Base-by-base conservation (phyloP, 1,140 invertebrate genomes). In the Pseudomyrmex dendroicus region DNA sequence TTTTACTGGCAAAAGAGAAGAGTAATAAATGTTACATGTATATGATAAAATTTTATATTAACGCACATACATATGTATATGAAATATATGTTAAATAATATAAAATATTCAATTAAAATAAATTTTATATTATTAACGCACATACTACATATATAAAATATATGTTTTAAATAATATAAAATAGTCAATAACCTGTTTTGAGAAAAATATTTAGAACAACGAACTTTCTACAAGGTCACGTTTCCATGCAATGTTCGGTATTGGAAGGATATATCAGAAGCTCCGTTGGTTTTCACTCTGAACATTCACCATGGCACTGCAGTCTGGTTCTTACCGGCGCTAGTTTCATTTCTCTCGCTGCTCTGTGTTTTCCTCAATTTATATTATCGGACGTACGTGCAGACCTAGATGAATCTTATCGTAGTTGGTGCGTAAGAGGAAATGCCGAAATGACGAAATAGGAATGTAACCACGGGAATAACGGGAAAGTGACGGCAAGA, bases 281-380 rank as follows among this genome's bases (percentile, higher is more conserved):
- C 78, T 52, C 83, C 83, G 86, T 87, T 86, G 88, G 90, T 91
- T 93, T 92, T 93, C 92, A 92, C 92, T 92, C 89, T 86, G 77
- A 57, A 84, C 90, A 89, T 83, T 92, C 91, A 86, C 86, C 83
- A 86, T 0, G 5, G 17, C 48, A 87, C 84, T 68, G 86, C 88
- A 86, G 87, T 85, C 80, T 87, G 20, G 87, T 84, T 84, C 87
- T 68, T 72, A 74, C 87, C 89, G 73, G 86, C 83, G 68, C 74
- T 82, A 84, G 44, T 50, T 48, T 50, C 48, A 57, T 44, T 68
- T 35, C 68, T 57, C 72, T 80, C 20, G 22, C 12, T 13, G 78
- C 25, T 25, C 2, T 22, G 57, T 52, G 74, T 74, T 62, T 83
- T 72, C 8, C 62, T 35, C 77, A 52, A 62, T 72, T 59, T 52